Evolutionary conservation across 2,888 invertebrate genomes (phyloP), one percentile per base, ranked within the genome.

Genomic region (Gnatocerus cornutus): DNA sequence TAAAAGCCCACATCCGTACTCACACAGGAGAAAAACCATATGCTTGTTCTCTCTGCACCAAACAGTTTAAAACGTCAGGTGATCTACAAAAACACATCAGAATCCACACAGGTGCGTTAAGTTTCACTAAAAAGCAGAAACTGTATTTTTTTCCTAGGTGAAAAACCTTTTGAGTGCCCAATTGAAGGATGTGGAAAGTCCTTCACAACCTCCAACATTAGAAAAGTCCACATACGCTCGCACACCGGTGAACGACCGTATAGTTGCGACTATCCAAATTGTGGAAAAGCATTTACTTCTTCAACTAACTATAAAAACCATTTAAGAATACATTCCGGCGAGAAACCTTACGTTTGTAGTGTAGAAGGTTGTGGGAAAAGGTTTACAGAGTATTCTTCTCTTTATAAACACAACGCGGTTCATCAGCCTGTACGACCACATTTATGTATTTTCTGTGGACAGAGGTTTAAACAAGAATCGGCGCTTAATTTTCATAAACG

Each of bases 261-360:
- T 78, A 85, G 87, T 29, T 91, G 91, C 77, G 84, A 85, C 5
- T 86, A 88, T 73, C 85, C 85, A 6, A 86, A 86, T 65, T 91
- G 91, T 81, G 87, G 87, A 0, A 87, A 90, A 80, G 88, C 89
- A 0, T 91, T 91, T 83, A 89, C 91, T 1, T 90, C 90, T 39
- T 89, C 90, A 6, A 91, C 91, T 4, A 91, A 91, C 81, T 90
- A 88, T 77, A 90, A 90, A 79, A 91, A 91, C 80, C 91, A 91
- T 77, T 86, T 90, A 73, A 83, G 91, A 65, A 91, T 91, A 76
- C 91, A 91, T 82, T 90, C 90, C 45, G 90, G 90, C 13, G 91
- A 91, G 79, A 90, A 90, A 78, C 91, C 91, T 0, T 91, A 90
- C 76, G 86, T 87, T 13, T 91, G 91, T 78, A 83, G 86, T 9